Evolutionary conservation across 2,113 vertebrate species (phyloP).

Genomic region (Glaucomys volans): DNA sequence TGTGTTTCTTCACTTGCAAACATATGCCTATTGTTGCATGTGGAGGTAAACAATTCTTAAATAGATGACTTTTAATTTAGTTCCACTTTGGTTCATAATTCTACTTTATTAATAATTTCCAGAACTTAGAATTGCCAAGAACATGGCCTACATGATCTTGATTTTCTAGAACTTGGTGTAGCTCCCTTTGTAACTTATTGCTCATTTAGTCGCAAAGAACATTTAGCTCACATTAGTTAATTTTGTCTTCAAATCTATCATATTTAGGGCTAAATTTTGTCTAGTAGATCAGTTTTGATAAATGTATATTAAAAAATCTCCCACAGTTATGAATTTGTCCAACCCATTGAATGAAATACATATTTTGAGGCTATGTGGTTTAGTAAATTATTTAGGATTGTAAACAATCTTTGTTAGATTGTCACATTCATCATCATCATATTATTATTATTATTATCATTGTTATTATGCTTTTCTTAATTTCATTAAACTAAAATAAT

Average conservation of each 20-base stretch:
- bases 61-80: neutral
- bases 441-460: neutral
- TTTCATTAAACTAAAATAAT: neutral
- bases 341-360: neutral
- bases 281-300: neutral
- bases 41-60: neutral
- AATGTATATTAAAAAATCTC: neutral
- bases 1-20: slow-evolving; percentile 14
- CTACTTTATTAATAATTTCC: neutral
- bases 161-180: neutral
- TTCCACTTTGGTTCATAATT: neutral
- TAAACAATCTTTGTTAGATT: neutral
- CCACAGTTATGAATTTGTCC: neutral
- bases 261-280: neutral
- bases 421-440: neutral
- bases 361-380: neutral
- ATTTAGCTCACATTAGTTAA: neutral
- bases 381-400: neutral
- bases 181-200: neutral
- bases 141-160: neutral
- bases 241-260: neutral
- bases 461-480: neutral
- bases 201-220: neutral
- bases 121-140: neutral
- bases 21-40: neutral